Evolutionary conservation across 2,888 invertebrate genomes (phyloP).

Genomic region (Campoletis raptor): DNA sequence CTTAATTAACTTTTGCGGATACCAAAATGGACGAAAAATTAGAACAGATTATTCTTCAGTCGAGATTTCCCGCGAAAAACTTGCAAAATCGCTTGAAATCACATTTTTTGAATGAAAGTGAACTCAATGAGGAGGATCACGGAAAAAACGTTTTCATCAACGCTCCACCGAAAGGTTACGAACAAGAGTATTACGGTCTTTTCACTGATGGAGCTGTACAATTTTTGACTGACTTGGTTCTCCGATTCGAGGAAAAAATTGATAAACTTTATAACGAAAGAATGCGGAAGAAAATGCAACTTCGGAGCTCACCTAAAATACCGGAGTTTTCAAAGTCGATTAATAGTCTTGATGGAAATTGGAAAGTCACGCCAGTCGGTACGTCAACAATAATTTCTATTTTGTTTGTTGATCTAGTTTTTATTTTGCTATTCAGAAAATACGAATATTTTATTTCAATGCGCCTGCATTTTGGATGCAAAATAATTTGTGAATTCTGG

Average conservation of each 20-base stretch:
- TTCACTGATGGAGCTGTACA: constrained; percentile 87
- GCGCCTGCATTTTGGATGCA: too few species aligned
- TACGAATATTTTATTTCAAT: too few species aligned
- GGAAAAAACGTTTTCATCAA: constrained; percentile 83
- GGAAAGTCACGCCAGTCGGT: constrained; percentile 88
- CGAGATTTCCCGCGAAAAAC: background rate
- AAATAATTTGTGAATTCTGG: too few species aligned
- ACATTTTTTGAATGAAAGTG: background rate
- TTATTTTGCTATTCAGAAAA: constrained; percentile 19
- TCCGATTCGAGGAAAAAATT: constrained; percentile 86
- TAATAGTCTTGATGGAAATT: constrained; percentile 84
- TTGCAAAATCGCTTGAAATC: background rate
- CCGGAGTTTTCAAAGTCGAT: constrained; percentile 85
- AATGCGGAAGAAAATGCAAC: constrained; percentile 82
- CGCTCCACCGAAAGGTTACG: constrained; percentile 86
- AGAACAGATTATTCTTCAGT: constrained; percentile 14
- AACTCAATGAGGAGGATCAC: background rate
- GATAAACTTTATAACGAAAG: constrained; percentile 85
- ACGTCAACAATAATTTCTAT: constrained; percentile 78
- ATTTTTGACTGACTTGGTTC: constrained; percentile 86
- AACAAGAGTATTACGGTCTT: constrained; percentile 86
- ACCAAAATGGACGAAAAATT: constrained; percentile 47
- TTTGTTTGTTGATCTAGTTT: background rate
- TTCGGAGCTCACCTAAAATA: constrained; percentile 80
- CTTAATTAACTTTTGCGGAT: background rate